phyloP scores from a whole-genome alignment of 2,888 invertebrate genomes.

The Syrphus vitripennis region DNA sequence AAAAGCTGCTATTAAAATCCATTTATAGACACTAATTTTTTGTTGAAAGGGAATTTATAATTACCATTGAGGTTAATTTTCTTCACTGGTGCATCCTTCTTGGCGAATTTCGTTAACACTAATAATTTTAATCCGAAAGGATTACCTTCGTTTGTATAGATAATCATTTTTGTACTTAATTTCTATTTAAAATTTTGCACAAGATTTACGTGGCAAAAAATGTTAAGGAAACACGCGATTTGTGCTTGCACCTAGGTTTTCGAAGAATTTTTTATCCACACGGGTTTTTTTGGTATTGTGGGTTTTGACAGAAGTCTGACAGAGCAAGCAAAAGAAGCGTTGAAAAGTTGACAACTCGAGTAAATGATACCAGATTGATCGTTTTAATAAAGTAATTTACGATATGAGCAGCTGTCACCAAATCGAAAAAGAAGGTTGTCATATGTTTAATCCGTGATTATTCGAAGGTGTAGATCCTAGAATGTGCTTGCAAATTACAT shows the following conservation, averaged over 20 bases:
- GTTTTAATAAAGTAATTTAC: background rate
- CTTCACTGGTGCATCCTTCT: constrained; percentile 83
- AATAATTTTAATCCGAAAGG: constrained; percentile 89
- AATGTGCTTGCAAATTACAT: no score
- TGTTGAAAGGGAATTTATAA: constrained; percentile 51
- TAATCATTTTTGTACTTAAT: constrained; percentile 82
- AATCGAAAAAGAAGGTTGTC: no score
- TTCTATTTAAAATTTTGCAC: constrained; percentile 2
- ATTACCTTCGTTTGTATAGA: constrained; percentile 89
- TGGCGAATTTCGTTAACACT: constrained; percentile 86
- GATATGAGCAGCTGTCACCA: no score
- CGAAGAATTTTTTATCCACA: constrained; percentile 1
- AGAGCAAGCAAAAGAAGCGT: background rate
- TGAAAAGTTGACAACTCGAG: background rate
- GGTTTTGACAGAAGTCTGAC: background rate
- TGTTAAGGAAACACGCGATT: constrained; percentile 32
- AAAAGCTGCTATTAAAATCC: constrained; percentile 1
- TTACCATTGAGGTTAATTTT: constrained; percentile 85
- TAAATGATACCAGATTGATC: background rate
- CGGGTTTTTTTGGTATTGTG: background rate
- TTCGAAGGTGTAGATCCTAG: no score
- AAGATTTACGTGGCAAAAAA: constrained; percentile 64
- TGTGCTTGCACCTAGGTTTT: constrained; percentile 15
- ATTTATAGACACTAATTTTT: background rate
- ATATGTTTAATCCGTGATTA: no score